phyloP scores from a whole-genome alignment of 2,797 vertebrate genomes.

The Sphaeramia orbicularis region DNA sequence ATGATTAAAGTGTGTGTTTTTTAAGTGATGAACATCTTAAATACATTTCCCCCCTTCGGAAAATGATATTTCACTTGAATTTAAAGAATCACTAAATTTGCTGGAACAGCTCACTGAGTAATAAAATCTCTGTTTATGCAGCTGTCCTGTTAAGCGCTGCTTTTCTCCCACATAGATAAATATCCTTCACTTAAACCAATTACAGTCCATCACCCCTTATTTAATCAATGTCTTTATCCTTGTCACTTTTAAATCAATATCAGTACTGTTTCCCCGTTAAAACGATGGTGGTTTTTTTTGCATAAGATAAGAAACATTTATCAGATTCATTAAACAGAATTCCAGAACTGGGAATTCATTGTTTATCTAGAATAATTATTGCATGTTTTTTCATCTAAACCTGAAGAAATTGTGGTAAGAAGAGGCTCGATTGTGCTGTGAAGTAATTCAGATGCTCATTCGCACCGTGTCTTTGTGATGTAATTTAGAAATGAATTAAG shows the following conservation, averaged over 20 bases:
- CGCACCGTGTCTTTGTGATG: background rate
- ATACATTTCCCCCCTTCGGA: constrained; percentile 19
- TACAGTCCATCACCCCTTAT: constrained; percentile 15
- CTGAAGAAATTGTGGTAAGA: background rate
- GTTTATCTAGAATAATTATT: constrained; percentile 6
- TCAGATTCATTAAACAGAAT: constrained; percentile 3
- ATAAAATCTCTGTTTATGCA: constrained; percentile 60
- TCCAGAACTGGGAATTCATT: constrained; percentile 16
- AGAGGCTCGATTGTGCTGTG: constrained; percentile 14
- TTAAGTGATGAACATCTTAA: constrained; percentile 4
- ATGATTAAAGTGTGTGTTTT: background rate
- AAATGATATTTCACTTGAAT: constrained; percentile 33
- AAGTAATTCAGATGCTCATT: constrained; percentile 21
- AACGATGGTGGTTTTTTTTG: constrained; percentile 5
- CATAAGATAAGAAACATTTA: constrained; percentile 6
- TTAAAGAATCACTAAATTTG: constrained; percentile 29
- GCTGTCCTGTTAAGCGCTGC: constrained; percentile 47
- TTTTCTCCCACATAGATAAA: constrained; percentile 46
- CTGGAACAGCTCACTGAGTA: constrained; percentile 37
- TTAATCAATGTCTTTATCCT: constrained; percentile 39
- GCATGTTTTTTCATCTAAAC: no score
- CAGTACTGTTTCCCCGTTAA: background rate
- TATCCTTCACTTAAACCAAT: constrained; percentile 28
- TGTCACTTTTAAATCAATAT: constrained; percentile 29
- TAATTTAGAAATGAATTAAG: constrained; percentile 44